Base-by-base conservation (phyloP, 2,888 invertebrate genomes). In the Chrysolina americana region DNA sequence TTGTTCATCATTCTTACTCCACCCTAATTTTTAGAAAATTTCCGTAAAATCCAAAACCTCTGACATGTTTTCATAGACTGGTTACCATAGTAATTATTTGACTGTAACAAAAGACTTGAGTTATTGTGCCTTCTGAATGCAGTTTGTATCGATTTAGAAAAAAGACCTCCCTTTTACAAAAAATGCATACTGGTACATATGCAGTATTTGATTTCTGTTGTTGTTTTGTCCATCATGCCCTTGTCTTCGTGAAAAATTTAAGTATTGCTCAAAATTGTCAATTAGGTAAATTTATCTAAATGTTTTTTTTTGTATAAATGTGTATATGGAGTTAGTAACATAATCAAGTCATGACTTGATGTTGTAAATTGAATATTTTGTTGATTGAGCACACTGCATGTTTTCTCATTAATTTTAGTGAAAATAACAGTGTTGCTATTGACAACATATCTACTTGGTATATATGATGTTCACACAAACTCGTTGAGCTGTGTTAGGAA, bases 61-160 rank as follows among this genome's bases (percentile, higher is more conserved):
- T 9, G 10, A 13, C 13, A 13, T 10, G 8, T 19, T 21, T 23
- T 53, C 21, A 21, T 65, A 11, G 65, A 47, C 23, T 47, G 48
- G 50, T 17, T 17, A 41, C 17, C 23, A 28, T 17, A 13, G 41
- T 21, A 59, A 10, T 11, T 23, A 59, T 53, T 23, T 62, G 47
- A 72, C 21, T 48, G 64, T 63, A 41, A 59, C 17, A 41, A 17
- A 72, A 72, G 72, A 72, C 68, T 72, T 72, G 2, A 68, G 53
- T 62, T 63, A 72, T 44, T 23, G 72, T 72, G 72, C 72, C 72
- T 72, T 72, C 28, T 48, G 48, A 19, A 62, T 72, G 68, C 41
- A 68, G 41, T 65, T 65, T 65, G 41, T 44, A n/a, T 17, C 17
- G 10, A 64, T 64, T 17, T 44, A 44, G 21, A 10, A 44, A n/a